Evolutionary conservation across 2,888 invertebrate genomes (phyloP), one percentile per base, ranked within the genome.

Genomic region (Oscheius sp.): DNA sequence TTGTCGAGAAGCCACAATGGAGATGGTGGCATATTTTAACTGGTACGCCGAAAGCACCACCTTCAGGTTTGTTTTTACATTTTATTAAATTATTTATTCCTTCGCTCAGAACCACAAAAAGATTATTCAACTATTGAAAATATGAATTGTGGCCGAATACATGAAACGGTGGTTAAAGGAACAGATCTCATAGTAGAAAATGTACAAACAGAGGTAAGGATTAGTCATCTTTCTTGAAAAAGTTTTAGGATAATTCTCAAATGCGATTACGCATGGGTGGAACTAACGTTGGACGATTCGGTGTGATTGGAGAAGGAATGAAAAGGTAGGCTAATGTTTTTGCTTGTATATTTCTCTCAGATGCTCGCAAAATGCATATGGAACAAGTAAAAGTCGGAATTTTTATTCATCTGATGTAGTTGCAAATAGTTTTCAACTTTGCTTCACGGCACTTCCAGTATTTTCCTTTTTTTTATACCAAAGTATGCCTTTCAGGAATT

Each of bases 21-120:
- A 63, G 80, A 62, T 80, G 80, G 80, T 80, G 78, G 75, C 78
- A 80, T 65, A 56, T 77, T 3, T 45, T 80, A 22, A 75, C 75
- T 2, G 80, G 80, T 24, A 57, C 74, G 17, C 80, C 80, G 4
- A 71, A 69, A 47, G 68, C 68, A 33, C 68, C 63, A 24, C 67
- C 70, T 17, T 49, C 68, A 45, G 73, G 68, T 71, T 8, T 41
- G 2, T n/a, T n/a, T n/a, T 12, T 47, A n/a, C 26, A 12, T 47
- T 47, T 5, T 47, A 14, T 22, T 12, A 47, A 45, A 45, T 45
- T 17, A 45, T n/a, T 17, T 17, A 8, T 3, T 47, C n/a, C n/a
- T n/a, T 24, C 28, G 24, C 54, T 44, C 36, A 61, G 50, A n/a
- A 26, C 20, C 9, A 32, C 12, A 36, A 17, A 67, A 67, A 20